phyloP scores from a whole-genome alignment of 2,888 invertebrate genomes.

The Anaspis maculata region DNA sequence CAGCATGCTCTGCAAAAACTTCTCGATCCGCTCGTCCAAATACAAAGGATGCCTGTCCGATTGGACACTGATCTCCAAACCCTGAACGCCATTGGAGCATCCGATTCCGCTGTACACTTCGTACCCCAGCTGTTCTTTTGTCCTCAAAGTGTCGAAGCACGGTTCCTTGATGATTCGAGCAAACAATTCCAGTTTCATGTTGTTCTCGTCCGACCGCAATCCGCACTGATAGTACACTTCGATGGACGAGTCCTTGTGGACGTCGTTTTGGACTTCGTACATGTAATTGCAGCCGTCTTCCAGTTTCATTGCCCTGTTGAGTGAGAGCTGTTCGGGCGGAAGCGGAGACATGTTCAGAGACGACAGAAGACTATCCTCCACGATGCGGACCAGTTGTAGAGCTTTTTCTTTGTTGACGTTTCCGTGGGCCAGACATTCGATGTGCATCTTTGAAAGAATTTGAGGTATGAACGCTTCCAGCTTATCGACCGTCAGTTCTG shows the following conservation, averaged over 20 bases:
- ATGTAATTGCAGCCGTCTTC: slow-evolving; percentile 71
- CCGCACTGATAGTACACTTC: slow-evolving; percentile 85
- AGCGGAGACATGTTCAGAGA: slow-evolving; percentile 52
- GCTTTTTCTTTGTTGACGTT: slow-evolving; percentile 72
- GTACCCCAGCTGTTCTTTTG: slow-evolving; percentile 90
- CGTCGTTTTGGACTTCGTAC: slow-evolving; percentile 68
- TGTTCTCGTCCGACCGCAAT: slow-evolving; percentile 60
- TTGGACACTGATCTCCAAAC: slow-evolving; percentile 71
- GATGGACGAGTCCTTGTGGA: slow-evolving; percentile 77
- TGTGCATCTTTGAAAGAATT: slow-evolving; percentile 73
- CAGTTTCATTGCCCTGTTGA: slow-evolving; percentile 77
- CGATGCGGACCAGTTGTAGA: slow-evolving; percentile 56
- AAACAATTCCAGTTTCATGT: slow-evolving; percentile 77
- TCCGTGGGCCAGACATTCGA: slow-evolving; percentile 86
- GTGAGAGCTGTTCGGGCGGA: slow-evolving; percentile 70
- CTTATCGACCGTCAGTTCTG: slow-evolving; percentile 71
- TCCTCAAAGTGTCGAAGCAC: slow-evolving; percentile 82
- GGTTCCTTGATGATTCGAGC: slow-evolving; percentile 86
- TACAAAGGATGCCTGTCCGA: slow-evolving; percentile 72
- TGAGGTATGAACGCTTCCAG: slow-evolving; percentile 71
- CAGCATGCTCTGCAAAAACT: slow-evolving; percentile 70
- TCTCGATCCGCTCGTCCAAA: slow-evolving; percentile 81
- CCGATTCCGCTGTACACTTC: slow-evolving; percentile 87
- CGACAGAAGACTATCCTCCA: slow-evolving; percentile 48
- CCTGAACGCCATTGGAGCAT: slow-evolving; percentile 77